Evolutionary conservation across 2,113 vertebrate genomes (phyloP).

Genomic region (Diglossa brunneiventris): DNA sequence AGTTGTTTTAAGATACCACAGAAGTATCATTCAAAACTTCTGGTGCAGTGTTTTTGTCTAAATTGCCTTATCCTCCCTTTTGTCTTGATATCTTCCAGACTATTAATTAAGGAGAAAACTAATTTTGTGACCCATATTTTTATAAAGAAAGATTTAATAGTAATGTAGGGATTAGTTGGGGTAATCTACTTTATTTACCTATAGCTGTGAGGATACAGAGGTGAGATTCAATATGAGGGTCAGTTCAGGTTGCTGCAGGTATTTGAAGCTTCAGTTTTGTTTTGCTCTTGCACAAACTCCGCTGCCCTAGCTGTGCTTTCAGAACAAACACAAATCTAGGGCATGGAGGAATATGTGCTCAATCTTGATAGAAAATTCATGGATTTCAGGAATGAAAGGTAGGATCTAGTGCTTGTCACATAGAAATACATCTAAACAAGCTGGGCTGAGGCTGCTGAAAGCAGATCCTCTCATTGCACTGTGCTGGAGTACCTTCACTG

Average conservation of each 20-base stretch:
- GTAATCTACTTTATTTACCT: background rate
- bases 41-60: background rate
- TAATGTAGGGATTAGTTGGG: background rate
- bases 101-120: background rate
- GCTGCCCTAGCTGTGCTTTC: background rate
- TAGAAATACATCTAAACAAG: background rate
- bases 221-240: background rate
- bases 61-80: conserved; percentile 8
- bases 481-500: background rate
- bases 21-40: background rate
- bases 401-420: background rate
- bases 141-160: background rate
- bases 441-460: background rate
- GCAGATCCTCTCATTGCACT: background rate
- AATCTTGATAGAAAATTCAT: background rate
- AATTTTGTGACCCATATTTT: background rate
- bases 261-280: background rate
- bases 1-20: background rate
- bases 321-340: background rate
- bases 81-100: conserved; percentile 3
- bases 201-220: background rate
- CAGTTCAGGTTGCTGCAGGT: background rate
- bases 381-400: background rate
- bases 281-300: background rate
- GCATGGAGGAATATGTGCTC: rapidly evolving